Evolutionary conservation across 1,140 invertebrate genomes (phyloP), one percentile per base, ranked within the genome.

Genomic region (Drosophila biarmipes): DNA sequence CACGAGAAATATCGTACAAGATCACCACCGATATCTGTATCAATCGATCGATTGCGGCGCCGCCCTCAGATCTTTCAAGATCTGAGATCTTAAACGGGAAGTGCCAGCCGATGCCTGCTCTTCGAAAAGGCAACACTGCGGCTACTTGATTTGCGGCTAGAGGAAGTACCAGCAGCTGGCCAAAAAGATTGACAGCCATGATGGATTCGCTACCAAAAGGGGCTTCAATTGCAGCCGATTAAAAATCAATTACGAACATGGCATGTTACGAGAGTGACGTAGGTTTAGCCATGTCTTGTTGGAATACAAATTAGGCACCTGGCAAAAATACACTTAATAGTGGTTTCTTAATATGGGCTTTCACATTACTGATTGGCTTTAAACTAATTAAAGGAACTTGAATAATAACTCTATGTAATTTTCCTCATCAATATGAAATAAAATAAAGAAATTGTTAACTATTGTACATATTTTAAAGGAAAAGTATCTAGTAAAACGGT

Each of bases 1-100:
- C 82, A 63, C 61, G 8, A 68, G 37, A 74, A 58, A 85, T 78
- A 81, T 80, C 81, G 81, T 80, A 85, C 81, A 85, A 85, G 80
- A 85, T 86, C 80, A 67, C 58, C 55, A 43, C 45, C 45, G 24
- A 42, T 53, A 17, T 58, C 46, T 48, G 57, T 46, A 62, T 46
- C 49, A 53, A 56, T 73, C 66, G 40, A 42, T 38, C 40, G 63
- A 66, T 56, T 29, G 76, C 81, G 80, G 76, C 59, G 27, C 57
- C 42, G 4, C 35, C 49, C 35, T 76, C 40, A 76, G 82, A 84
- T 78, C 62, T 61, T 56, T 55, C 34, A 10, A 38, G 53, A 57
- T 69, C 35, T 14, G 12, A 42, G 31, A 69, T 55, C 66, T 68
- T 5, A 35, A 69, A 35, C 66, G 63, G 49, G 49, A 69, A 68